Evolutionary conservation across 2,113 vertebrate species (phyloP).

Genomic region (Psammodynastes pulverulentus): DNA sequence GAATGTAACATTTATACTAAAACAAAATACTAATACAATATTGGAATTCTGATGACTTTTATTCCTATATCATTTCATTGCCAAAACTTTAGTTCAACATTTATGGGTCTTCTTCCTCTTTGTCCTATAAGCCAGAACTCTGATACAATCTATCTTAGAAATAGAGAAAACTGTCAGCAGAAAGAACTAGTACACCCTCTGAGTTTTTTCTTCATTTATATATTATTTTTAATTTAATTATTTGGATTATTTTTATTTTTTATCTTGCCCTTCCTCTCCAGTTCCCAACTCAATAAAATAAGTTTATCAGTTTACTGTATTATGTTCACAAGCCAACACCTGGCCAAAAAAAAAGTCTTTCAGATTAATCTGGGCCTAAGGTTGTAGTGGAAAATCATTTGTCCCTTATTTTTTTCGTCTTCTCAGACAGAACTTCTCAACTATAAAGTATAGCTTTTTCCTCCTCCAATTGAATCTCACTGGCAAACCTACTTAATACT

Average conservation of each 20-base stretch:
- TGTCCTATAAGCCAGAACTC: not conserved
- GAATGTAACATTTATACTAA: not conserved
- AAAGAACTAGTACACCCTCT: not conserved
- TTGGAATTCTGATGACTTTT: not conserved
- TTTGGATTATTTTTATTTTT: not conserved
- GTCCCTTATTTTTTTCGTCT: not conserved
- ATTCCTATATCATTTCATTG: not conserved
- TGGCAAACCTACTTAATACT: not conserved
- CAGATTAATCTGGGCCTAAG: not conserved
- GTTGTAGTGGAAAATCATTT: not conserved
- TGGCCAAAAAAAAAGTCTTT: not conserved
- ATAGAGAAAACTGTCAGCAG: not conserved
- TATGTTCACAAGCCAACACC: not conserved
- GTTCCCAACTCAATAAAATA: not conserved
- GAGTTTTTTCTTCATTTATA: not conserved
- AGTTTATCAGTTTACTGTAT: not conserved
- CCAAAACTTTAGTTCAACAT: not conserved
- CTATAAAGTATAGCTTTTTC: not conserved
- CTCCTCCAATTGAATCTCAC: not conserved
- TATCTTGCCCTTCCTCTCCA: not conserved
- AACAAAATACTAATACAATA: not conserved
- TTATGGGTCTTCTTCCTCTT: not conserved
- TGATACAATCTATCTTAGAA: not conserved
- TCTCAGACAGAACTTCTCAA: not conserved
- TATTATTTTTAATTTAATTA: not conserved